Base-by-base conservation (phyloP, 2,797 vertebrate genomes). In the Takifugu rubripes region DNA sequence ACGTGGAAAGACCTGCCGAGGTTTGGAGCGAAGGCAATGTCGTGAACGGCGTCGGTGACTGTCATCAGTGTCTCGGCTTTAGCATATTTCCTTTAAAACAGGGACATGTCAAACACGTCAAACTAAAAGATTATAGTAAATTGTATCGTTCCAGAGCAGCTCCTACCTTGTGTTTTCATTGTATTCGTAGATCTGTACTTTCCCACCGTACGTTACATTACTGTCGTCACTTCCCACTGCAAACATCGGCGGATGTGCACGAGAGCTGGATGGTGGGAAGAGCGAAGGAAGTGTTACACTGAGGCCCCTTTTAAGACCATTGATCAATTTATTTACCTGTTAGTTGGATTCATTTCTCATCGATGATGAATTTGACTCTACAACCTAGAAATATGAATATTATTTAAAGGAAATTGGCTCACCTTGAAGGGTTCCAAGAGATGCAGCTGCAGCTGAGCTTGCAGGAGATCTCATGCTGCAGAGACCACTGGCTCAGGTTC, bases 351-450 rank as follows among this genome's bases (percentile, higher is more conserved):
- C 4, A 7, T 29, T 29, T 7, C 7, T 29, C 27, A 29, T 29
- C 4, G 7, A 29, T 29, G 7, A 29, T 29, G 7, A 29, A 29
- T 29, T 29, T 29, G 27, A 29, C 27, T 7, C 27, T 7, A 29
- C 27, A 29, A 7, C 4, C 27, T 29, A 5, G 7, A 29, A 29
- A 7, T 29, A 4, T 29, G 27, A 29, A 29, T 29, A 29, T 29
- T 7, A 29, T 29, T 12, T 10, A 5, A 43, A 12, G 11, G 3
- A 16, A 43, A 16, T 43, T 1, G 9, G 70, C 85, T 68, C 64
- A 98, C 96, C 97, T 98, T 76, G 97, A 99, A 55, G 96, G 96
- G 78, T 99, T 99, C 96, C 97, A 99, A n/a, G 96, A 98, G 87
- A 99, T 98, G 78, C 97, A 99, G 75, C 95, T 98, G 78, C 97